A percentile compares a stretch with the other conserved stretches of the same genome.
Conservation (phyloP, 2,113 vertebrate species). For the Monopterus albus region DNA sequence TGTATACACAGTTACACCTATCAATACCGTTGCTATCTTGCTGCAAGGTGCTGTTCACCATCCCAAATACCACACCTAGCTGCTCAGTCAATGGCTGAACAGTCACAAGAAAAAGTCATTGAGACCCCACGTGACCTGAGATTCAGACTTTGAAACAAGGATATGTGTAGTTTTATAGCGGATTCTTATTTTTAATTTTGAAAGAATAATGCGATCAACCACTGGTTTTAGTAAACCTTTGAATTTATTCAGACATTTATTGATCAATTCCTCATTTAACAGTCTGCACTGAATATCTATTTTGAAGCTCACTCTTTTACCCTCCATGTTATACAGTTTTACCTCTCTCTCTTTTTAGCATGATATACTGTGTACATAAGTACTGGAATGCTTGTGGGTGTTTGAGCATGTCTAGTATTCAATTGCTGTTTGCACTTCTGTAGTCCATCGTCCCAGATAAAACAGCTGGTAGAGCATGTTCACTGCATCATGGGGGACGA, state of each 20-base stretch:
- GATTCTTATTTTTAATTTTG: no score
- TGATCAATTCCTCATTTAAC: no score
- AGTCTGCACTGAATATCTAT: no score
- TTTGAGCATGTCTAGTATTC: neutral
- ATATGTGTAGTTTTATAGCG: no score
- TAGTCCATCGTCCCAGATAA: neutral
- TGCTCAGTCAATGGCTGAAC: no score
- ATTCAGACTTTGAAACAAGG: no score
- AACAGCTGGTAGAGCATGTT: constrained; percentile 1
- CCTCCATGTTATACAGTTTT: neutral
- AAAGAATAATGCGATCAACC: no score
- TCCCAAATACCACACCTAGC: neutral
- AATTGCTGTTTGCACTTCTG: constrained; percentile 3
- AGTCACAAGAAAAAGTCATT: neutral
- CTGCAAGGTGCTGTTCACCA: neutral
- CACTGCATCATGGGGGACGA: constrained; percentile 9
- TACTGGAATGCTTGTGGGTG: constrained; percentile 1
- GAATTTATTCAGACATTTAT: no score
- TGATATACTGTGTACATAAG: neutral
- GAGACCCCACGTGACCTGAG: neutral
- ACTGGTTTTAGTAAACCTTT: no score
- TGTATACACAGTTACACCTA: neutral
- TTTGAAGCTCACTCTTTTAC: neutral
- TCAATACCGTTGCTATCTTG: neutral
- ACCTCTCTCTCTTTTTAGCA: no score